phyloP scores from a whole-genome alignment of 2,888 invertebrate genomes.

The Chydorus sphaericus region DNA sequence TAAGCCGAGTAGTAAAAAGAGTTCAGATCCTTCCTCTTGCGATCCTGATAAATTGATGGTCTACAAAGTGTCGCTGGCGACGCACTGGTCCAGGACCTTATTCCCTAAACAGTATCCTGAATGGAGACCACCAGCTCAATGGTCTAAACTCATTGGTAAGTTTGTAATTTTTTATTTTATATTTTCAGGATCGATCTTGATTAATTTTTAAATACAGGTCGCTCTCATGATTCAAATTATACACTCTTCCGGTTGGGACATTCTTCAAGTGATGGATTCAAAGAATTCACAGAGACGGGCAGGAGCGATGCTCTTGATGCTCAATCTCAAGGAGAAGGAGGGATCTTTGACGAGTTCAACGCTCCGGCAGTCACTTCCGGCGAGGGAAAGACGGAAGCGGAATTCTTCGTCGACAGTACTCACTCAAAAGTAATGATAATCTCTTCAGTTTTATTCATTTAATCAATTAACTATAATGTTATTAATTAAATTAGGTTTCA shows the following conservation, averaged over 20 bases:
- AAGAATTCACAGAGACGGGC: conserved; percentile 75
- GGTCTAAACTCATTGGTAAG: conserved; percentile 85
- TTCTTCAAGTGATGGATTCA: conserved; percentile 56
- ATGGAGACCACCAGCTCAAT: conserved; percentile 84
- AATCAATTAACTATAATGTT: neutral
- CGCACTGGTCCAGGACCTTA: conserved; percentile 76
- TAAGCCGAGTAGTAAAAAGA: neutral
- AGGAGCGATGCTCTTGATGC: conserved; percentile 56
- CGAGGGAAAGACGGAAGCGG: conserved; percentile 56
- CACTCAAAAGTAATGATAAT: conserved; percentile 54
- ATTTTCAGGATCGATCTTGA: neutral
- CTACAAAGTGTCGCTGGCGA: conserved; percentile 76
- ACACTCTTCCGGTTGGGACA: conserved; percentile 65
- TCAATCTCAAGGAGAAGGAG: conserved; percentile 51
- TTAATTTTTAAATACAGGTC: conserved; percentile 42
- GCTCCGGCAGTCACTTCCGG: conserved; percentile 43
- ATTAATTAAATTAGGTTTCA: conserved; percentile 48
- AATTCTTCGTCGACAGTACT: conserved; percentile 79
- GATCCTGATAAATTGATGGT: conserved; percentile 71
- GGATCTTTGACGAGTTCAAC: conserved; percentile 65
- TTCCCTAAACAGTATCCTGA: conserved; percentile 90
- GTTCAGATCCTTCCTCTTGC: conserved; percentile 30
- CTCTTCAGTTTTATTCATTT: neutral
- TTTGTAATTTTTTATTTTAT: conserved; percentile 20
- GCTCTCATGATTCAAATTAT: conserved; percentile 70